Base-by-base conservation (phyloP, 2,113 vertebrate genomes). In the Mixornis gularis region DNA sequence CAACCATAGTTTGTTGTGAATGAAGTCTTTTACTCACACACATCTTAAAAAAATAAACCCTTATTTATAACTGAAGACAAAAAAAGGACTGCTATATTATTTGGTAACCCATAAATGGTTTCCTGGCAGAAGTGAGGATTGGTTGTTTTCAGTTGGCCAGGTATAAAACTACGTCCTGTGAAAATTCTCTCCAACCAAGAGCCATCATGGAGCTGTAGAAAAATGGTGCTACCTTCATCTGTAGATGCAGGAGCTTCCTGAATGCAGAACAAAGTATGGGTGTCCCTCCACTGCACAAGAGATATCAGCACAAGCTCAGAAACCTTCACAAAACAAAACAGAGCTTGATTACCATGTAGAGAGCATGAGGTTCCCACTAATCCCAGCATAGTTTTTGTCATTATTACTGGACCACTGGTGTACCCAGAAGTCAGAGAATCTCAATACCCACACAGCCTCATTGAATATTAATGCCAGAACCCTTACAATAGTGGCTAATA, bases 401-500 rank as follows among this genome's bases (percentile, higher is more conserved):
- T 91, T 85, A 66, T 84, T 89, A 82, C 71, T 87, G 77, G 70
- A 92, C 59, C 52, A 87, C 70, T 87, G 79, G 60, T 65, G 56
- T 90, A 82, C n/a, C 41, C 87, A 95, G 90, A 93, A 96, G 85
- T 92, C 94, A 92, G 83, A 49, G 74, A 93, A 93, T 96, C 94
- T 95, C 91, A 94, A 81, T 90, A 87, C 78, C 46, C 79, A 63
- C 90, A 85, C 30, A 76, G 52, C 30, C 48, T 94, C 83, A 93
- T 95, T 87, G 94, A 96, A 95, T 97, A 96, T 97, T 96, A 96
- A 97, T 95, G 93, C 69, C 87, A 85, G 56, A 92, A 92, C 73
- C 40, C 79, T 93, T 95, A 95, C 95, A 96, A 96, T 90, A 91
- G 93, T 79, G 85, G 89, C 95, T 96, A 97, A 97, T 96, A 97